phyloP scores from a whole-genome alignment of 2,888 invertebrate species.

The Trilocha varians region DNA sequence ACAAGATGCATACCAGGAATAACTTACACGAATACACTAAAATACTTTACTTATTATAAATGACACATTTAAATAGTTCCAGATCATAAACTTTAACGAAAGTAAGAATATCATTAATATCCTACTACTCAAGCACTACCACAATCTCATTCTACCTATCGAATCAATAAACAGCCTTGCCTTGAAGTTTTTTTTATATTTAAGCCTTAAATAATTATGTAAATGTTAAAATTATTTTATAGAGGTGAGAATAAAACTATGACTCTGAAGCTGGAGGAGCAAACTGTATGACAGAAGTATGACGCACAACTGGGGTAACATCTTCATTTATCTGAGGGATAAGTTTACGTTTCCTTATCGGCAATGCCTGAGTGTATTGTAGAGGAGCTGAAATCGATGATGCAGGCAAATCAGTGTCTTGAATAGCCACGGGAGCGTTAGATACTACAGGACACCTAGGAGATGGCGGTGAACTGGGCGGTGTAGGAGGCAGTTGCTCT shows the following conservation, averaged over 20 bases:
- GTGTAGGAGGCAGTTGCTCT: constrained; percentile 69
- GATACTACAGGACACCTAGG: constrained; percentile 50
- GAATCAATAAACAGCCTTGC: constrained; percentile 9
- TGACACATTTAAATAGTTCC: background rate
- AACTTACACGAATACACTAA: background rate
- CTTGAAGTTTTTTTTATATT: too few relatives aligned
- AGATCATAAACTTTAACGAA: background rate
- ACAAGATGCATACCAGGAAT: background rate
- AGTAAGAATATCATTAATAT: background rate
- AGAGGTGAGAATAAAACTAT: constrained; percentile 20
- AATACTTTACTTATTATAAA: background rate
- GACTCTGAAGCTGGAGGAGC: constrained; percentile 77
- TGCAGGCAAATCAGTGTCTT: constrained; percentile 36
- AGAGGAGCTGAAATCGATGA: constrained; percentile 44
- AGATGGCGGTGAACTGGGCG: constrained; percentile 72
- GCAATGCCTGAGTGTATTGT: constrained; percentile 65
- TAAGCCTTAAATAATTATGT: background rate
- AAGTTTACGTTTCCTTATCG: constrained; percentile 85
- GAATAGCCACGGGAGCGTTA: constrained; percentile 27
- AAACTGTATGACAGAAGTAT: constrained; percentile 87
- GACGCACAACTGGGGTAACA: constrained; percentile 48
- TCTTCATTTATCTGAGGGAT: constrained; percentile 77
- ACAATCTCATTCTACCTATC: constrained; percentile 6
- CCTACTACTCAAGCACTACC: background rate
- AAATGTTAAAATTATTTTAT: background rate